Percentiles rank a stretch among this genome's conserved stretches.
These are phyloP conservation scores for Ancistrus triradiatus DNA, from an alignment of 2,113 vertebrate genomes.

Conservation along the genomic window DNA sequence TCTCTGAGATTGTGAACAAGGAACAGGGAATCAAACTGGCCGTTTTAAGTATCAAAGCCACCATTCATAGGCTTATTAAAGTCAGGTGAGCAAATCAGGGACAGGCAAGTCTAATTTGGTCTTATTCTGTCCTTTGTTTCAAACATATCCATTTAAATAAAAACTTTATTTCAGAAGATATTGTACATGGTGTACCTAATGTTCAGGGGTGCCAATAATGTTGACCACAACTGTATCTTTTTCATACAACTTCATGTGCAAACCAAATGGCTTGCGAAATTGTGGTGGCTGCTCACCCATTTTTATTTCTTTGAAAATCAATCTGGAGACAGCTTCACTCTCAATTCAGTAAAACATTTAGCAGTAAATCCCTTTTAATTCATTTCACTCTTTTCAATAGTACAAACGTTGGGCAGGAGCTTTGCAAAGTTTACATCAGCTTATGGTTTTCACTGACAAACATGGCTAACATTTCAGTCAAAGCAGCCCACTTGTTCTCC, in stretches of 20 bases:
- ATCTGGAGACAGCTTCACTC: neutral
- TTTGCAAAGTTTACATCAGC: neutral
- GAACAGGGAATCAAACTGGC: too few relatives aligned
- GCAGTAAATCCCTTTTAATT: neutral
- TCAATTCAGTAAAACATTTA: neutral
- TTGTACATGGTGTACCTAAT: too few relatives aligned
- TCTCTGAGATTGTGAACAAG: too few relatives aligned
- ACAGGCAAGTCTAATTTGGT: too few relatives aligned
- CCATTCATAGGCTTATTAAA: too few relatives aligned
- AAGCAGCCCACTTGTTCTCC: neutral
- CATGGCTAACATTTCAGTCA: neutral
- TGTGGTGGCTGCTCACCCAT: neutral
- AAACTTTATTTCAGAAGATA: too few relatives aligned
- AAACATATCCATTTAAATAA: too few relatives aligned
- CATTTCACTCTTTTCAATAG: neutral
- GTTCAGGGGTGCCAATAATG: too few relatives aligned
- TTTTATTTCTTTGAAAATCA: constrained; percentile 6
- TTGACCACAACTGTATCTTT: too few relatives aligned
- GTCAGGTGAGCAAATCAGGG: too few relatives aligned
- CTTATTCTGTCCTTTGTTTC: too few relatives aligned
- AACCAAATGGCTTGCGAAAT: neutral
- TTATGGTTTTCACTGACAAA: neutral
- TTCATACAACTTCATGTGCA: neutral
- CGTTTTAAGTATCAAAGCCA: too few relatives aligned
- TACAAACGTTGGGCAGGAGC: neutral